A percentile compares a stretch with the other conserved stretches of the same genome.
phyloP scores from a whole-genome alignment of 2,797 vertebrate genomes.

The Simalia tracyae region DNA sequence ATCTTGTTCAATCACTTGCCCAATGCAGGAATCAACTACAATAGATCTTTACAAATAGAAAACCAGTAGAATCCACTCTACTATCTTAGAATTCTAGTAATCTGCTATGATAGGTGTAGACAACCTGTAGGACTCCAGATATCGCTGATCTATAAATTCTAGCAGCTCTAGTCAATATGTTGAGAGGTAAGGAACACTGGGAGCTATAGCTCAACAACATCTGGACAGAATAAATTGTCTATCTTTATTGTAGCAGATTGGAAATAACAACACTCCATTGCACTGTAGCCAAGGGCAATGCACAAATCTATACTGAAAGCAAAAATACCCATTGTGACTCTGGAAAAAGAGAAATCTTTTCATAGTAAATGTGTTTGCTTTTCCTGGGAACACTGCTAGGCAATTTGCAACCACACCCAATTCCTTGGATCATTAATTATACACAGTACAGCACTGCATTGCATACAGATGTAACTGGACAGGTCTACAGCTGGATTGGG shows the following conservation, averaged over 20 bases:
- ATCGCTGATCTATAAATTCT: not conserved
- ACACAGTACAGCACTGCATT: not conserved
- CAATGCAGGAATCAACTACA: not conserved
- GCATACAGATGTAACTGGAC: not conserved
- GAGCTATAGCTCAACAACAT: not conserved
- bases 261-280: not conserved
- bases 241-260: not conserved
- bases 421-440: not conserved
- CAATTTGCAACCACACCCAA: not conserved
- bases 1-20: not conserved
- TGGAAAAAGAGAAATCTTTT: not conserved
- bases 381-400: not conserved
- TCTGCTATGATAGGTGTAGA: not conserved
- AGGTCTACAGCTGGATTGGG: not conserved
- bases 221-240: not conserved
- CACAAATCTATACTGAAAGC: not conserved
- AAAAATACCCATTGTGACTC: not conserved
- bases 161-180: not conserved
- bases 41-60: not conserved
- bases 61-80: not conserved
- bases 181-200: not conserved
- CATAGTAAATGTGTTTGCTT: not conserved
- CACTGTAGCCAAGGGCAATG: not conserved
- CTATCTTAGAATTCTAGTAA: not conserved
- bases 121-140: not conserved